Evolutionary conservation across 2,888 invertebrate genomes (phyloP), one percentile per base, ranked within the genome.

Genomic region (Xestia rhomboidea): DNA sequence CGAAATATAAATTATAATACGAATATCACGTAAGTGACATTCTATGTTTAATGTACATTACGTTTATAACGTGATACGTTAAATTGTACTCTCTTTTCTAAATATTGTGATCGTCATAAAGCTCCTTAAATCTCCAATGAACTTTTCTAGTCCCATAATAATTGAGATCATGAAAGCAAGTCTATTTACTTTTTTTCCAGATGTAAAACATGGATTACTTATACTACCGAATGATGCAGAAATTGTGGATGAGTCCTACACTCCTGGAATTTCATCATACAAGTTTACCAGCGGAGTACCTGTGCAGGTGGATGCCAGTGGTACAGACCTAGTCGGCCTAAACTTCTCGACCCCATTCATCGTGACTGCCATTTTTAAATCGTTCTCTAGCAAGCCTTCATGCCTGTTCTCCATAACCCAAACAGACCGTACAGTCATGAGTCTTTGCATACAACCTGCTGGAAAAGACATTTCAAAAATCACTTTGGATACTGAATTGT

Each of bases 351-450:
- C 84, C 67, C 94, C 94, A 10, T 93, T 93, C 63, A 87, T 93
- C 30, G 84, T 95, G 57, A 88, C 89, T n/a, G 82, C 92, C 0
- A 84, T 84, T 46, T 92, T 94, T 54, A 93, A 91, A 81, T 76
- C 93, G 3, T 84, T 90, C 13, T 75, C 80, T 24, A 60, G 73
- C 11, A 73, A 69, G 13, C 68, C 84, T 0, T 82, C 91, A 6
- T 94, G 92, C 71, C 73, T 95, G 13, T 95, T 96, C 82, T 91
- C 93, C 3, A 91, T 95, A 75, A 86, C 87, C 38, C 86, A 92
- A 79, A 69, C 81, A 6, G 68, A 80, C 0, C 69, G 75, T 0
- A 73, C 74, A 3, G 87, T 91, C 49, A 67, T 95, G 7, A 88
- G 87, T 11, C 30, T 95, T 8, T 91, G 91, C 66, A 82, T 94